Evolutionary conservation across 35 echinoderm and acorn worm genomes (phyloP).

Genomic region (Eucidaris tribuloides): DNA sequence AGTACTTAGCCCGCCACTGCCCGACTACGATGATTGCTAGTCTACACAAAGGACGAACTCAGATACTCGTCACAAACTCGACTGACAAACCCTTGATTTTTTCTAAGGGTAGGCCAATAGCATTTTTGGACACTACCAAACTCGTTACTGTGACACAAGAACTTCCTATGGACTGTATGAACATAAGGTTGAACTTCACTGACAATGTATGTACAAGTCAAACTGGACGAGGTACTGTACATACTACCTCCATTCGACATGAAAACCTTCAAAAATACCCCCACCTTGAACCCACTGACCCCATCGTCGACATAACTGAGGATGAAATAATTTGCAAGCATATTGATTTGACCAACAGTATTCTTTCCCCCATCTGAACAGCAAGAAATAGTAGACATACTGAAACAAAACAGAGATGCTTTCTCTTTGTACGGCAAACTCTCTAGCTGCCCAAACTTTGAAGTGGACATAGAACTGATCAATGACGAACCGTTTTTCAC

Average conservation of each 20-base stretch:
- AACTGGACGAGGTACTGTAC: too few relatives aligned
- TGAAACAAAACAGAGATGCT: not conserved
- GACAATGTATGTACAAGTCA: not conserved
- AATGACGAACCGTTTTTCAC: too few relatives aligned
- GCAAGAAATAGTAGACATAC: not conserved
- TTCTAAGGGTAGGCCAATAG: not conserved
- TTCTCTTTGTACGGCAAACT: slow-evolving; percentile 35
- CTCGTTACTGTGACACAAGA: not conserved
- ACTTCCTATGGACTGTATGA: not conserved
- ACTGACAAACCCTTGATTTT: not conserved
- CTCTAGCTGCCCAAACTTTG: slow-evolving; percentile 24
- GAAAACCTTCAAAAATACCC: not conserved
- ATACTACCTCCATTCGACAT: not conserved
- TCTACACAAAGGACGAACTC: not conserved
- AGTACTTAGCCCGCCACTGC: not conserved
- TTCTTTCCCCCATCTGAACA: not conserved
- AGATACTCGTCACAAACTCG: not conserved
- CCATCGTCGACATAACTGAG: not conserved
- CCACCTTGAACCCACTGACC: not conserved
- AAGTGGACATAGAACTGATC: too few relatives aligned
- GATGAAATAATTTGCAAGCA: not conserved
- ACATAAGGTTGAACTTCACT: not conserved
- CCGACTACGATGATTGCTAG: not conserved
- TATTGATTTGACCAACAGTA: not conserved
- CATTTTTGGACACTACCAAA: not conserved